Conservation (phyloP, 2,797 vertebrate genomes). For the Perodicticus potto region DNA sequence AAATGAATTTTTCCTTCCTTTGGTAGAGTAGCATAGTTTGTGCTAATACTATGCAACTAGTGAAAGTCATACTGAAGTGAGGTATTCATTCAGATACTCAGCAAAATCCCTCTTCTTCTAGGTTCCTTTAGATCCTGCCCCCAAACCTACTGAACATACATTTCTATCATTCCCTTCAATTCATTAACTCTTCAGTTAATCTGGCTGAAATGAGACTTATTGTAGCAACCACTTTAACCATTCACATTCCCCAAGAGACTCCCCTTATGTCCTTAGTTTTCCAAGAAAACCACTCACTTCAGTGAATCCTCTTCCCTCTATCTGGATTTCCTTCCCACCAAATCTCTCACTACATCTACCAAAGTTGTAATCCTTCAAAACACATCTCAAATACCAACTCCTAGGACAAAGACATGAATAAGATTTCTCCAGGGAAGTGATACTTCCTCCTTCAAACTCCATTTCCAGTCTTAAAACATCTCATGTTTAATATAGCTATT, state of each 20-base stretch:
- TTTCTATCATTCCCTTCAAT: constrained; percentile 7
- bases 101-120: background rate
- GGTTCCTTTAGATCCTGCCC: background rate
- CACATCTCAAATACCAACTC: constrained; percentile 2
- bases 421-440: background rate
- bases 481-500: background rate
- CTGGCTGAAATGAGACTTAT: background rate
- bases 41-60: background rate
- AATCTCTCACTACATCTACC: background rate
- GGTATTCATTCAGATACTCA: background rate
- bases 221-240: background rate
- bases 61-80: background rate
- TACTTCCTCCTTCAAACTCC: background rate
- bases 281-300: background rate
- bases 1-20: background rate
- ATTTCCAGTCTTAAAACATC: constrained; percentile 7
- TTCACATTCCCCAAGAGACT: background rate
- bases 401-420: background rate
- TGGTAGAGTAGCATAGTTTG: background rate
- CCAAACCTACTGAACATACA: background rate
- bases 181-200: background rate
- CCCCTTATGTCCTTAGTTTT: background rate
- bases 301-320: background rate
- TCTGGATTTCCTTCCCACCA: background rate
- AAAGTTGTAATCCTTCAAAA: background rate